A percentile compares a stretch with the other conserved stretches of the same genome.
Conservation (phyloP, 1,140 invertebrate genomes). For the Camponotus floridanus region DNA sequence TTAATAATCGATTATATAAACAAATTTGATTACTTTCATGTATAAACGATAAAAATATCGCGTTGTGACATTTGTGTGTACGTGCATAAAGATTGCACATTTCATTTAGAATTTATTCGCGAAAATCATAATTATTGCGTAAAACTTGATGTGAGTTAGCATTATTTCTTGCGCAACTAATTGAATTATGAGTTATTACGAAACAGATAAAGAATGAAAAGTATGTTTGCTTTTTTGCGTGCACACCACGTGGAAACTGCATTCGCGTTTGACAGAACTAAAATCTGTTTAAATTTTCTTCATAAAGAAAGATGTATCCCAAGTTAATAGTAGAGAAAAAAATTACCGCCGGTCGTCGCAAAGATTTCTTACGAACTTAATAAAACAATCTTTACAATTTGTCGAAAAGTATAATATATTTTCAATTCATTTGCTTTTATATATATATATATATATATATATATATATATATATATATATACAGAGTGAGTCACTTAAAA, state of each 20-base stretch:
- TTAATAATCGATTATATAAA: too few species aligned
- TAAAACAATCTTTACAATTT: neutral
- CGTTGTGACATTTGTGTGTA: too few species aligned
- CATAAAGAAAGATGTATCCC: neutral
- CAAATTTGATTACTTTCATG: too few species aligned
- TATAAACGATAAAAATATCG: too few species aligned
- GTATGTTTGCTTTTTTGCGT: neutral
- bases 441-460: too few species aligned
- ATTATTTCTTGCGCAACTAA: conserved; percentile 23
- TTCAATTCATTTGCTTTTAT: neutral
- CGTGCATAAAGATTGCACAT: too few species aligned
- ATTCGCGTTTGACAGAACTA: neutral
- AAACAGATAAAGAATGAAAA: conserved; percentile 9
- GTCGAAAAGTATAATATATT: neutral
- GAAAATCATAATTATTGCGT: conserved; percentile 22
- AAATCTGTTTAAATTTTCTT: neutral
- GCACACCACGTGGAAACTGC: neutral
- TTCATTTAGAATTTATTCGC: too few species aligned
- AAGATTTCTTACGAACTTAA: neutral
- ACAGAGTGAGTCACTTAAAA: too few species aligned
- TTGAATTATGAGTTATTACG: neutral
- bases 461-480: too few species aligned
- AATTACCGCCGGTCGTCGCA: neutral
- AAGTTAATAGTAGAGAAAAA: neutral
- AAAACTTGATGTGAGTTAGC: neutral